Base-by-base conservation (phyloP, 1,140 invertebrate genomes). In the Amyelois transitella region DNA sequence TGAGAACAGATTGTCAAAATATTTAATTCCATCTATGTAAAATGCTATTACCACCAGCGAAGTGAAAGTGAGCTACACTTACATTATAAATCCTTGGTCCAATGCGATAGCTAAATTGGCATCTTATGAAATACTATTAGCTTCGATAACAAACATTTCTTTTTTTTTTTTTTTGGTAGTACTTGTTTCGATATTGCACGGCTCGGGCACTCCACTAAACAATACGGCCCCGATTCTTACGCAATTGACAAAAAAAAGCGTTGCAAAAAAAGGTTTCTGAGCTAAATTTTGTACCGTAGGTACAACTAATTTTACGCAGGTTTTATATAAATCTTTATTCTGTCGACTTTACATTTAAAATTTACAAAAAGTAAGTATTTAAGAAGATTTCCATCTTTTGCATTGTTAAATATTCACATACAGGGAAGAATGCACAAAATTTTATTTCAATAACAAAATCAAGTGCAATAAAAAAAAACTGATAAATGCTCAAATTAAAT, bases 51-150 rank as follows among this genome's bases (percentile, higher is more conserved):
- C 72, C 72, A 69, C 75, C 69, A 79, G 80, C 80, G n/a, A 60
- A 66, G 73, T 73, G 72, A 81, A n/a, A 76, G 71, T 81, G 77
- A 79, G 75, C 80, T 81, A 84, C 69, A 76, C 78, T 83, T 81
- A 79, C 61, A 65, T 70, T 64, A 65, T 66, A 78, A 64, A 66
- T 75, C 72, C 75, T 86, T 86, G 83, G 83, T 86, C 83, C 81
- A 82, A 76, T 76, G 73, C 79, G 75, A 81, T 64, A 75, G 70
- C 73, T 76, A 72, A 77, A 65, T 85, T 86, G 81, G 78, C 78
- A 83, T 85, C 81, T 80, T 75, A 78, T 66, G 68, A 72, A 75
- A 75, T 76, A 78, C 62, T 72, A 69, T 69, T 62, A 72, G 66
- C 64, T 62, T 66, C 66, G 52, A 59, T 62, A 64, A 61, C 63